Evolutionary conservation across 2,797 vertebrate species (phyloP).

Genomic region (Intellagama lesueurii): DNA sequence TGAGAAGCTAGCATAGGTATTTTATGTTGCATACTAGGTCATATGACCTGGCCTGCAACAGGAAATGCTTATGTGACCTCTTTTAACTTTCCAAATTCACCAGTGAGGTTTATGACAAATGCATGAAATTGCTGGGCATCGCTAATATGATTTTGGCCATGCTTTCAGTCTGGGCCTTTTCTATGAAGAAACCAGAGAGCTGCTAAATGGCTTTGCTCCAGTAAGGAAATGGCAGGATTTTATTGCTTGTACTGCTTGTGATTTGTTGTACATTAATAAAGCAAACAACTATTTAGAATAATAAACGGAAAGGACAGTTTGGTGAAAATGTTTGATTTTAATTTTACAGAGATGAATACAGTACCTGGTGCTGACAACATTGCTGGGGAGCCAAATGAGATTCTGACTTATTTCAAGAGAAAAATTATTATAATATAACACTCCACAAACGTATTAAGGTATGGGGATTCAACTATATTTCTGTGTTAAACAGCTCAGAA

Average conservation of each 20-base stretch:
- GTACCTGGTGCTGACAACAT: constrained; percentile 36
- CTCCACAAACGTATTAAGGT: constrained; percentile 30
- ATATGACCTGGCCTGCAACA: too few species aligned
- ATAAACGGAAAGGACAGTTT: constrained; percentile 58
- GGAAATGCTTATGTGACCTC: too few species aligned
- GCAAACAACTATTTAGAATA: constrained; percentile 68
- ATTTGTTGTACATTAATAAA: constrained; percentile 54
- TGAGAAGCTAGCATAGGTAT: too few species aligned
- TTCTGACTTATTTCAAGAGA: constrained; percentile 48
- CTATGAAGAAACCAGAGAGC: constrained; percentile 43
- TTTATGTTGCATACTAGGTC: too few species aligned
- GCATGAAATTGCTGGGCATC: too few species aligned
- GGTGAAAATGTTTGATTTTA: constrained; percentile 60
- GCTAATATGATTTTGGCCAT: too few species aligned
- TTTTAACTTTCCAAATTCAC: too few species aligned
- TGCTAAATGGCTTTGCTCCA: constrained; percentile 53
- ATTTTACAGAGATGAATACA: constrained; percentile 48
- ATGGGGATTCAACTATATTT: constrained; percentile 31
- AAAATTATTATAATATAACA: constrained; percentile 52
- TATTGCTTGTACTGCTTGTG: constrained; percentile 57
- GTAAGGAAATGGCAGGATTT: constrained; percentile 63
- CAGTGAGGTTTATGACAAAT: too few species aligned
- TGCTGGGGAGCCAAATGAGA: constrained; percentile 55
- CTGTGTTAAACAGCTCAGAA: constrained; percentile 12
- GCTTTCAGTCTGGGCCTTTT: constrained; percentile 47